A percentile compares a stretch with the other conserved stretches of the same genome.
Conservation (phyloP, 2,888 invertebrate species). For the Antheraea assamensis region DNA sequence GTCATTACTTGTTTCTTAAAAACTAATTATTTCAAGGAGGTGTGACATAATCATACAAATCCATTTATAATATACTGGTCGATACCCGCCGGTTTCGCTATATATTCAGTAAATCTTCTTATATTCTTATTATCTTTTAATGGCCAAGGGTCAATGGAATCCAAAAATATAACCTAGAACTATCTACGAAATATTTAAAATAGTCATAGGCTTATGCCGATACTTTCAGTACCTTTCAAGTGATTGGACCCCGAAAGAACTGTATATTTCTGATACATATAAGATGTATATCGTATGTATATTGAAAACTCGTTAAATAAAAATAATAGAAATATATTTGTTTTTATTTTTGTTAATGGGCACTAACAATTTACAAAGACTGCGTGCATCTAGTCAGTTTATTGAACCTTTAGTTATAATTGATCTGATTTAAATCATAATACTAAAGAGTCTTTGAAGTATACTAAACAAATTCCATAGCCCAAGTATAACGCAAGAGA, state of each 20-base stretch:
- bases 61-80: background rate
- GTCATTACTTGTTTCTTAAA: background rate
- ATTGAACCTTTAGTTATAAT: too few species aligned
- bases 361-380: background rate
- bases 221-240: too few species aligned
- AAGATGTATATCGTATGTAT: background rate
- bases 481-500: constrained; percentile 40
- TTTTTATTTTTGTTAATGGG: background rate
- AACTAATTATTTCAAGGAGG: background rate
- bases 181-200: too few species aligned
- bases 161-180: too few species aligned
- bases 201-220: too few species aligned
- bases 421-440: background rate
- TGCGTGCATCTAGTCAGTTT: background rate
- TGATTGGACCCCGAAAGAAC: too few species aligned
- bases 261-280: too few species aligned
- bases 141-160: too few species aligned
- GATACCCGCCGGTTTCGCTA: too few species aligned
- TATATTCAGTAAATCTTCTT: too few species aligned
- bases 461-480: constrained; percentile 29
- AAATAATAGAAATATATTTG: background rate
- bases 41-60: background rate
- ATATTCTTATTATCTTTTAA: too few species aligned
- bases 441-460: background rate
- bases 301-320: background rate